phyloP scores from a whole-genome alignment of 2,888 invertebrate species.

The Ferrisia virgata region DNA sequence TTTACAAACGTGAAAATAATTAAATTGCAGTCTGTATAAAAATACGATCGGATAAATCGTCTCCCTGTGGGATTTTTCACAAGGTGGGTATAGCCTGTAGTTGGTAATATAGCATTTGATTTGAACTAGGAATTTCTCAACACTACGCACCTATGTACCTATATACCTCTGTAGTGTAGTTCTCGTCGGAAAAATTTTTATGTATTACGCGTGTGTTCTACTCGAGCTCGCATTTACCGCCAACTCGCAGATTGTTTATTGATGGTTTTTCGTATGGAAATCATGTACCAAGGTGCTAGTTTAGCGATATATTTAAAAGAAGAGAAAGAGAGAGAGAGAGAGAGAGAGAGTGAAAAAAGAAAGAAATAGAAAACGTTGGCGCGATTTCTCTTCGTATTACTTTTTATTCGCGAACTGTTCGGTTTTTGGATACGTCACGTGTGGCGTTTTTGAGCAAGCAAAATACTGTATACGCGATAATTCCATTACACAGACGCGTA shows the following conservation, averaged over 20 bases:
- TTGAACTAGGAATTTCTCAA: background rate
- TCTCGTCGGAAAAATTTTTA: background rate
- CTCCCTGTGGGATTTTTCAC: background rate
- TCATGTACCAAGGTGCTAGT: slow-evolving; percentile 2
- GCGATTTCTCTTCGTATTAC: background rate
- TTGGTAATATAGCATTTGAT: background rate
- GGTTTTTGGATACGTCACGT: background rate
- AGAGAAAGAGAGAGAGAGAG: too few relatives aligned
- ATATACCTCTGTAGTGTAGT: background rate
- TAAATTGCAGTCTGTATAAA: background rate
- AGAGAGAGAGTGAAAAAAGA: too few relatives aligned
- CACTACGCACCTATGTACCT: too few relatives aligned
- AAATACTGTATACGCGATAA: background rate
- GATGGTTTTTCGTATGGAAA: slow-evolving; percentile 14
- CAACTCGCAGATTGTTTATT: background rate
- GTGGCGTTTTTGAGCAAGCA: background rate
- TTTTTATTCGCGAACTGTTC: background rate
- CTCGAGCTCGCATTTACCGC: background rate
- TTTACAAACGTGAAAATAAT: background rate
- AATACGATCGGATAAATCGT: background rate
- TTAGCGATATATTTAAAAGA: background rate
- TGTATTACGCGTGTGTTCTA: background rate
- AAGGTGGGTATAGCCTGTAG: background rate
- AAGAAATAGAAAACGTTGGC: background rate
- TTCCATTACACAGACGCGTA: background rate